Conservation (phyloP, 2,888 invertebrate species). For the Rhamnusium bicolor region DNA sequence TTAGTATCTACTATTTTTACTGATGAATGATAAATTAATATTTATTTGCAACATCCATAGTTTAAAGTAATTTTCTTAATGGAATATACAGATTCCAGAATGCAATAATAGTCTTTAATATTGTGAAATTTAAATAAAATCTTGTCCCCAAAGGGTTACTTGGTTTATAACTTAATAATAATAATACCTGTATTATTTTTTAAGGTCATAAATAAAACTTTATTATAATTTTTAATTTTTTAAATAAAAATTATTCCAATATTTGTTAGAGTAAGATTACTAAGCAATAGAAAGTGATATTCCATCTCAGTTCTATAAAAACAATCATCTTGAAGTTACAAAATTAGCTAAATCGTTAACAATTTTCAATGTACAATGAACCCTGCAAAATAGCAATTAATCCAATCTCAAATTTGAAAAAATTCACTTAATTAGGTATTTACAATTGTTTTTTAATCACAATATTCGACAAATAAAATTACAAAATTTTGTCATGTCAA, state of each 20-base stretch:
- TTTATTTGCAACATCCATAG: neutral
- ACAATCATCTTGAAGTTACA: neutral
- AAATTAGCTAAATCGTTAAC: neutral
- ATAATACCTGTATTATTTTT: neutral
- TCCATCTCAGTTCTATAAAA: neutral
- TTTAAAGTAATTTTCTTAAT: neutral
- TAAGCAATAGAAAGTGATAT: neutral
- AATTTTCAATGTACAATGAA: constrained; percentile 3
- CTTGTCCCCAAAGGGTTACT: neutral
- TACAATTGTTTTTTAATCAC: constrained; percentile 7
- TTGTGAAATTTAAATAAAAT: neutral
- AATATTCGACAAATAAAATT: constrained; percentile 3
- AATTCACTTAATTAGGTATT: constrained; percentile 18
- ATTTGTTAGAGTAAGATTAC: neutral
- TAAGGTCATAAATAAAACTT: too few species aligned
- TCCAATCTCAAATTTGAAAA: neutral
- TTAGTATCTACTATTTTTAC: too few species aligned
- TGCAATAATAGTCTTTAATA: neutral
- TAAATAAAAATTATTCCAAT: too few species aligned
- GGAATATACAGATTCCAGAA: neutral
- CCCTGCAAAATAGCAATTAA: constrained; percentile 9
- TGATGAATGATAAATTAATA: neutral
- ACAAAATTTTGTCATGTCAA: neutral
- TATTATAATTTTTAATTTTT: too few species aligned
- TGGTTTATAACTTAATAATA: neutral